Base-by-base conservation (phyloP, 2,113 vertebrate species). In the Melanerpes formicivorus region DNA sequence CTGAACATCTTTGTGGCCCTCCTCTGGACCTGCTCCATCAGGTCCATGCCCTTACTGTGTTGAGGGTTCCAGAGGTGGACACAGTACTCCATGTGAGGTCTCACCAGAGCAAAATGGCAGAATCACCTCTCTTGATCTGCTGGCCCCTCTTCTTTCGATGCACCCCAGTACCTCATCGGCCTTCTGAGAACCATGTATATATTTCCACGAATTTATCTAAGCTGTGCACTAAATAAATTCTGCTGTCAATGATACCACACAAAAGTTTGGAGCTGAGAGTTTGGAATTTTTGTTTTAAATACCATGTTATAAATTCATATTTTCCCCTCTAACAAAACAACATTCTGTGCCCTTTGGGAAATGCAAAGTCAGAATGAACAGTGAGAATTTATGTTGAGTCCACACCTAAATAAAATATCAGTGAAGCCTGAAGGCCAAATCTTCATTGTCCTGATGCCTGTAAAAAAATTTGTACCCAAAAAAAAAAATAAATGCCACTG, bases 401-500 rank as follows among this genome's bases (percentile, higher is more conserved):
- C 85, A 40, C 56, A 66, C 55, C 55, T 87, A 89, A 72, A 55
- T 82, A 76, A 89, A 91, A 89, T 87, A 81, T 34, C 73, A 84
- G 2, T 37, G 52, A 89, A 88, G 74, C 71, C 93, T 66, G 74
- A 90, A 79, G 74, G 71, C 80, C 70, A 84, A 69, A 87, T 84
- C 72, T 32, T 87, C 29, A 1, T 26, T 64, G 59, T 88, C 63
- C 27, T 76, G 50, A 27, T 87, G 44, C 44, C 37, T 55, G 30
- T 81, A 84, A 81, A 44, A 87, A 87, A 84, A 66, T 84, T 32
- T 1, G 3, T 89, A 78, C 50, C 42, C 69, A 25, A 52, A 44
- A 63, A 55, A 58, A 44, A 7, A 44, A 40, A 37, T 5, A 44
- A 15, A 8, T 14, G 30, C 63, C 87, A 34, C 22, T 72, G 66